Evolutionary conservation across 2,888 invertebrate species (phyloP), one percentile per base, ranked within the genome.

Genomic region (Tetragonisca angustula): DNA sequence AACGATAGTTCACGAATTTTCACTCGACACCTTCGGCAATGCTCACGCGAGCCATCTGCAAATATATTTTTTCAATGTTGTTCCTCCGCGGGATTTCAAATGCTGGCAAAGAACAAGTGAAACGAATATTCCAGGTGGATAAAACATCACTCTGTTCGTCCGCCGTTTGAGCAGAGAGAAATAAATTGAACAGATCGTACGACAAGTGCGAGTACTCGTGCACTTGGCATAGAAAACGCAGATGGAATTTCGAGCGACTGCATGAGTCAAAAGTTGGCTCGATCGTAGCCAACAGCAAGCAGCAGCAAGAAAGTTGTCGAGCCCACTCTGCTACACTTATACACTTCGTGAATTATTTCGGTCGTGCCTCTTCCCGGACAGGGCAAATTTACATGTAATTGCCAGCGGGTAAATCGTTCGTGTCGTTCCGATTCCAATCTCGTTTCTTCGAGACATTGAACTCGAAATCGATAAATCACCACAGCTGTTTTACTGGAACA

Each of bases 201-300:
- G 76, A 76, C 52, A 54, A 64, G 50, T 62, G 4, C 62, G 52
- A 52, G 50, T 43, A 62, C 75, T 78, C 43, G 72, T 80, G 83
- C 75, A 79, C 87, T 88, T 88, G 88, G 87, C 88, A 85, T 73
- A 76, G 76, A 87, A 86, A 81, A 56, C 52, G n/a, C 64, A 3
- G 59, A 70, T 64, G 83, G 83, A 81, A 87, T 74, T 75, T 83
- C 79, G 68, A n/a, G 79, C 75, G 72, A 71, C 36, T n/a, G 73
- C 9, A 54, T 61, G 71, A 80, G 59, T 65, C 82, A 70, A 74
- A 43, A 71, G 43, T 67, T 77, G 77, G 77, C 72, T 36, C 72
- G 64, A 19, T 36, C 3, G 27, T 17, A 54, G 50, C 52, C 24
- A 17, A 17, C 21, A 6, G 52, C 43, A 2, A 2, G 52, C 43